Percentiles rank a stretch among this genome's conserved stretches.
phyloP scores from a whole-genome alignment of 1,140 invertebrate species.

The Bombus terrestris region DNA sequence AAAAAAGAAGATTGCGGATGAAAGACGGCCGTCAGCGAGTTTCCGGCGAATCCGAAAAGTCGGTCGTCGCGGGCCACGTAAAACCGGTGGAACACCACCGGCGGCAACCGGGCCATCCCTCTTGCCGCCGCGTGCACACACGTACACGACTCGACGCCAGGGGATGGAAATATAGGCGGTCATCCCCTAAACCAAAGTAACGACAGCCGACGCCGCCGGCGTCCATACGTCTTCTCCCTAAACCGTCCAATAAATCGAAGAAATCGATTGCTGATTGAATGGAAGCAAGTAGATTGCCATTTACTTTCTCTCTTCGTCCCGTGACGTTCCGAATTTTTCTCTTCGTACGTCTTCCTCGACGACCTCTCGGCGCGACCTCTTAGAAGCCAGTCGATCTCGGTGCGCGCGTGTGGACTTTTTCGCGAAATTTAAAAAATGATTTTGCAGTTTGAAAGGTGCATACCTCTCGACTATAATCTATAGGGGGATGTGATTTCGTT shows the following conservation, averaged over 20 bases:
- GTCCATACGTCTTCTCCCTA: conserved; percentile 70
- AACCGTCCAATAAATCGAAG: conserved; percentile 74
- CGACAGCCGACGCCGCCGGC: conserved; percentile 67
- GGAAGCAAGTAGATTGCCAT: conserved; percentile 74
- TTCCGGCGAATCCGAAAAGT: conserved; percentile 62
- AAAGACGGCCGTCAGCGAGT: conserved; percentile 62
- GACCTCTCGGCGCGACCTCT: not conserved
- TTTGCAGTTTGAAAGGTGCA: not conserved
- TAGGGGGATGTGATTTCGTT: not conserved
- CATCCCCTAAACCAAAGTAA: conserved; percentile 73
- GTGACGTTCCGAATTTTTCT: not conserved
- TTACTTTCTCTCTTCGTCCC: conserved; percentile 51
- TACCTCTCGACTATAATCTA: not conserved
- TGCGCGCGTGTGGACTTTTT: too few relatives aligned
- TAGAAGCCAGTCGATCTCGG: not conserved
- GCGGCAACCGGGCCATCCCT: conserved; percentile 40
- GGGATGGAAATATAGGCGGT: conserved; percentile 69
- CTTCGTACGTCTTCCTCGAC: not conserved
- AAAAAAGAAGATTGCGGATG: conserved; percentile 35
- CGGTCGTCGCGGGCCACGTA: conserved; percentile 60
- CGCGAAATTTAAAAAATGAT: too few relatives aligned
- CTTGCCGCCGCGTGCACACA: conserved; percentile 16
- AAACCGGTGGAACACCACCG: conserved; percentile 48
- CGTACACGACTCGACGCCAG: not conserved
- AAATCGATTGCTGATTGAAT: conserved; percentile 77